Percentiles rank a stretch among this genome's conserved stretches.
Evolutionary conservation across 2,888 invertebrate genomes (phyloP).

Genomic region (Gerosis bhagava): DNA sequence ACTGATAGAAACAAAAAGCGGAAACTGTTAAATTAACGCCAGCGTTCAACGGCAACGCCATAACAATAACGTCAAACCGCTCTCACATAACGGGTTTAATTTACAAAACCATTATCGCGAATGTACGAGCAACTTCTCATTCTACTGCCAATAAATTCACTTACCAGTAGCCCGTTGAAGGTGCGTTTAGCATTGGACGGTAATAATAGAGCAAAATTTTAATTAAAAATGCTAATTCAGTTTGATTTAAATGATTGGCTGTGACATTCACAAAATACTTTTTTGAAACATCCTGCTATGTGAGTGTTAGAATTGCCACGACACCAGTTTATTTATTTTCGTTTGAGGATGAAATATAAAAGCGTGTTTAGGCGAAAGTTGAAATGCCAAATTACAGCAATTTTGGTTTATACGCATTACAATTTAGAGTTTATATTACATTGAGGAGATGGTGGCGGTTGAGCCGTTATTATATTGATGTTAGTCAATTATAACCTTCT

Average conservation of each 20-base stretch:
- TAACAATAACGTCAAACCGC: constrained; percentile 47
- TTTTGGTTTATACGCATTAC: constrained; percentile 32
- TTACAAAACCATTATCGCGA: constrained; percentile 57
- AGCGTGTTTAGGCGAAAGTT: no score
- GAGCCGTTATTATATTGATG: constrained; percentile 60
- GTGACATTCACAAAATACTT: constrained; percentile 63
- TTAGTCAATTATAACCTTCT: constrained; percentile 74
- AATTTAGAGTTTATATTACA: constrained; percentile 55
- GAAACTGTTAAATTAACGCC: constrained; percentile 46
- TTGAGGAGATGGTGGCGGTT: constrained; percentile 45
- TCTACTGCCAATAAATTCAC: constrained; percentile 53
- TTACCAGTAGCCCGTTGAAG: constrained; percentile 48
- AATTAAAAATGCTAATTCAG: constrained; percentile 63
- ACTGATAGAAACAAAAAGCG: constrained; percentile 50
- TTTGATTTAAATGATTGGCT: constrained; percentile 60
- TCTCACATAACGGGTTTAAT: constrained; percentile 51
- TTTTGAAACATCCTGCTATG: constrained; percentile 63
- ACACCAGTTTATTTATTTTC: constrained; percentile 44
- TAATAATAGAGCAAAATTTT: constrained; percentile 54
- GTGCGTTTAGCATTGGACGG: constrained; percentile 39
- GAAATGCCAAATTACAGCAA: no score
- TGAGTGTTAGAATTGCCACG: constrained; percentile 57
- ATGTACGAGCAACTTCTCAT: constrained; percentile 48
- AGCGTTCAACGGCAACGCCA: constrained; percentile 38
- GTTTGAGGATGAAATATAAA: constrained; percentile 44